Conservation (phyloP, 2,113 vertebrate species). For the Heterotis niloticus region DNA sequence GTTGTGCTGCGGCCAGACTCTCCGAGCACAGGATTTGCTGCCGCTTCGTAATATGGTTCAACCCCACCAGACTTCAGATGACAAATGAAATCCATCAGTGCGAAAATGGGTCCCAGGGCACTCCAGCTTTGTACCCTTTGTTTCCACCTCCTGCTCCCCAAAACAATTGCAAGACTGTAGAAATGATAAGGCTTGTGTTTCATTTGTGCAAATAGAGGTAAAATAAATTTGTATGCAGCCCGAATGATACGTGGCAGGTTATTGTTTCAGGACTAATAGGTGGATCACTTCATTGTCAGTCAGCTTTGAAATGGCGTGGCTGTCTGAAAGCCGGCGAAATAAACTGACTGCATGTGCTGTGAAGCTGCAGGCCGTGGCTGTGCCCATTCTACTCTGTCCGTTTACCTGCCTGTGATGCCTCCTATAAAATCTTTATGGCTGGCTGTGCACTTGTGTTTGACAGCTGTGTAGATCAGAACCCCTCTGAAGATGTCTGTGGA, state of each 20-base stretch:
- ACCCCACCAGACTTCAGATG: constrained; percentile 1
- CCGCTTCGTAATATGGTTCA: neutral
- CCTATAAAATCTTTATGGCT: no score
- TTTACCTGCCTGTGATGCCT: no score
- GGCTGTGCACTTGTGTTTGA: no score
- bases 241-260: neutral
- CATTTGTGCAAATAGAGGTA: neutral
- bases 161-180: no score
- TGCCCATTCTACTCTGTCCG: no score
- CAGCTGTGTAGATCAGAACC: no score
- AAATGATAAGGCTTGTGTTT: neutral
- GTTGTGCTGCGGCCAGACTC: no score
- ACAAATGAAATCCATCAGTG: neutral
- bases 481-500: no score
- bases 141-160: neutral
- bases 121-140: neutral
- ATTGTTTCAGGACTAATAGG: neutral
- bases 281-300: neutral
- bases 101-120: neutral
- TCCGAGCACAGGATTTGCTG: neutral
- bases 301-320: no score
- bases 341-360: no score
- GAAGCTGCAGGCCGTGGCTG: no score
- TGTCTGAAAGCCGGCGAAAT: no score
- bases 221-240: neutral